phyloP scores from a whole-genome alignment of 1,140 invertebrate species.

The Belonocnema kinseyi region DNA sequence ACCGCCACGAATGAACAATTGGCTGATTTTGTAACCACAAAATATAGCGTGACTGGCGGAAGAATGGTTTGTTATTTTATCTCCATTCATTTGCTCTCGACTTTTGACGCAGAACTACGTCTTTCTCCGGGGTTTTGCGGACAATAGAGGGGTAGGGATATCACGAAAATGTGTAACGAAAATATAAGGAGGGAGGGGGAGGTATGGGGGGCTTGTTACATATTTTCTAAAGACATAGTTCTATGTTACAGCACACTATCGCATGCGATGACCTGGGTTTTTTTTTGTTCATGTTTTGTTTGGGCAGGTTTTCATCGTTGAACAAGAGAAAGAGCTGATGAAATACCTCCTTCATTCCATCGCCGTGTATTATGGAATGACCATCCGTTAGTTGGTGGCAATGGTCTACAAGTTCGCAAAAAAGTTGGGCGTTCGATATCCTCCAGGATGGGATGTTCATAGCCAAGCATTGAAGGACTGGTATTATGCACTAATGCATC shows the following conservation, averaged over 20 bases:
- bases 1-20: no score
- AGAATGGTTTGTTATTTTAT: background rate
- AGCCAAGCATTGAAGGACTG: background rate
- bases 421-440: background rate
- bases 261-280: no score
- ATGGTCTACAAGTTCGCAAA: background rate
- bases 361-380: background rate
- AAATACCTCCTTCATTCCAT: slow-evolving; percentile 50
- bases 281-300: background rate
- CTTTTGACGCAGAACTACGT: no score
- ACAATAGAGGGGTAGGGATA: no score
- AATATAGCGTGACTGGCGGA: no score
- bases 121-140: no score
- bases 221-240: no score
- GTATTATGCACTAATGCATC: slow-evolving; percentile 6
- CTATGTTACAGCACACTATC: no score
- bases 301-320: slow-evolving; percentile 21
- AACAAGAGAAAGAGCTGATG: slow-evolving; percentile 81
- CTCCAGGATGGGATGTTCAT: background rate
- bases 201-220: no score
- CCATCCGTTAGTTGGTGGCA: background rate
- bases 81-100: background rate
- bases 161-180: no score
- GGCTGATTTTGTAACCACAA: no score
- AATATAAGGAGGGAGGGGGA: no score